phyloP scores from a whole-genome alignment of 2,113 vertebrate genomes.

The Pterophyllum scalare region DNA sequence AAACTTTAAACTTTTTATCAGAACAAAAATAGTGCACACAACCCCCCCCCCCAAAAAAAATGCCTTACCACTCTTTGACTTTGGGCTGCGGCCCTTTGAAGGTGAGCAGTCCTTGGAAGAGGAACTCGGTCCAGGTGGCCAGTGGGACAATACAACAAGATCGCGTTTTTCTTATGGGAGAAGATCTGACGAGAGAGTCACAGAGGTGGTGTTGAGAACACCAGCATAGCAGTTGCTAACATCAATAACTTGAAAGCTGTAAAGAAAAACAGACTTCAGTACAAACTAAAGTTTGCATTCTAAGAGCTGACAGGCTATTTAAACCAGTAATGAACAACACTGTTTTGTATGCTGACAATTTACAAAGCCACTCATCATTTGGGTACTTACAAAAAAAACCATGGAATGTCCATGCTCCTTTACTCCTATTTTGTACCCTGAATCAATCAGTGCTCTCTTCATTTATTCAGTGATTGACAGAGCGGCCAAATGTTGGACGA shows the following conservation, averaged over 20 bases:
- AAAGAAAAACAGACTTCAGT: not conserved
- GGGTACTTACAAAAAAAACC: constrained; percentile 79
- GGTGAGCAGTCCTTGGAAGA: constrained; percentile 65
- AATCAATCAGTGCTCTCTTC: constrained; percentile 73
- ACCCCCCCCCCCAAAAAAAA: not conserved
- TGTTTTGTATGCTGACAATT: constrained; percentile 57
- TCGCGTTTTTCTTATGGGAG: constrained; percentile 80
- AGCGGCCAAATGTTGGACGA: constrained; percentile 51
- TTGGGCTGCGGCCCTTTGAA: constrained; percentile 58
- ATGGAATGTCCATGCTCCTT: constrained; percentile 73
- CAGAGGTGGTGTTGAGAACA: not conserved
- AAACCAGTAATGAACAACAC: constrained; percentile 51
- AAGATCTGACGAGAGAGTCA: constrained; percentile 69
- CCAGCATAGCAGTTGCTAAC: not conserved
- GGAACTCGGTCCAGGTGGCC: constrained; percentile 74
- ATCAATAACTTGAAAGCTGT: not conserved
- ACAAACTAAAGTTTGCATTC: constrained; percentile 8
- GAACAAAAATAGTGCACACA: not conserved
- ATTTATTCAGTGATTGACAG: constrained; percentile 55
- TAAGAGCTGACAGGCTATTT: constrained; percentile 4
- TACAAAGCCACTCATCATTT: constrained; percentile 55
- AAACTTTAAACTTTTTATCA: not conserved
- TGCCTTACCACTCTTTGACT: constrained; percentile 56
- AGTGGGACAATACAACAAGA: constrained; percentile 82
- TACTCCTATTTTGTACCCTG: constrained; percentile 76